These are phyloP conservation scores for Branchinecta lynchi DNA, from an alignment of 1,140 invertebrate species.

Conservation along the genomic window DNA sequence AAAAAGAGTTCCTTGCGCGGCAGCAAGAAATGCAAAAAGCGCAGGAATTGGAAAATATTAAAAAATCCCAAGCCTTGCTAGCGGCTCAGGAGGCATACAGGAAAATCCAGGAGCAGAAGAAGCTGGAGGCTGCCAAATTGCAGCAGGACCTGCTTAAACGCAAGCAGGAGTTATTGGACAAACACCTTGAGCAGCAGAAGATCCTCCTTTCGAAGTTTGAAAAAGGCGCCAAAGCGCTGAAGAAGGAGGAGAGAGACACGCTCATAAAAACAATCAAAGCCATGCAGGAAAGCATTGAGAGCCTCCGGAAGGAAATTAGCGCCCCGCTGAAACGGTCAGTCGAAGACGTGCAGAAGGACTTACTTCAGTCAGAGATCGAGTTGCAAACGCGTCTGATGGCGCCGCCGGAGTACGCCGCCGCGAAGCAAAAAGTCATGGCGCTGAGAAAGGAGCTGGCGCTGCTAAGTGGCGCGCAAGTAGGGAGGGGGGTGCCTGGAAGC, in stretches of 20 bases:
- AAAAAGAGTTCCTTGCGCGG: not conserved
- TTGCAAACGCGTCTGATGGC: conserved; percentile 3
- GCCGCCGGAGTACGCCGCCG: conserved; percentile 15
- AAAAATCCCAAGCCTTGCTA: conserved; percentile 44
- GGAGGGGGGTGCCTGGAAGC: conserved; percentile 21
- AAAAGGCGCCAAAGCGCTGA: conserved; percentile 39
- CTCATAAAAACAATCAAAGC: conserved; percentile 55
- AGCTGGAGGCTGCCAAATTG: conserved; percentile 48
- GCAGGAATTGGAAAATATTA: conserved; percentile 39
- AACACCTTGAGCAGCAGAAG: conserved; percentile 59
- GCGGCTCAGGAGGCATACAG: conserved; percentile 43
- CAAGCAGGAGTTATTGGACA: conserved; percentile 58
- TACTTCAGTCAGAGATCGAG: conserved; percentile 21
- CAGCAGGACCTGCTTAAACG: conserved; percentile 54
- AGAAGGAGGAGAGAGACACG: conserved; percentile 43
- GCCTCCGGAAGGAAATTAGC: conserved; percentile 47
- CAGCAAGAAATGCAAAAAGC: conserved; percentile 19
- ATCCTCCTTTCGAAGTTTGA: conserved; percentile 55
- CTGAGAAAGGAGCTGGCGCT: not conserved
- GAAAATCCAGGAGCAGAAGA: conserved; percentile 47
- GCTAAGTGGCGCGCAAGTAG: conserved; percentile 6
- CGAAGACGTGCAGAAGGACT: conserved; percentile 12
- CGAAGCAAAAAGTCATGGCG: not conserved
- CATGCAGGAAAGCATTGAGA: conserved; percentile 57
- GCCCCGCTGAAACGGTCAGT: conserved; percentile 14